Percentiles rank a stretch among this genome's conserved stretches.
These are phyloP conservation scores for Macropodus opercularis DNA, from an alignment of 2,797 vertebrate genomes.

Conservation along the genomic window DNA sequence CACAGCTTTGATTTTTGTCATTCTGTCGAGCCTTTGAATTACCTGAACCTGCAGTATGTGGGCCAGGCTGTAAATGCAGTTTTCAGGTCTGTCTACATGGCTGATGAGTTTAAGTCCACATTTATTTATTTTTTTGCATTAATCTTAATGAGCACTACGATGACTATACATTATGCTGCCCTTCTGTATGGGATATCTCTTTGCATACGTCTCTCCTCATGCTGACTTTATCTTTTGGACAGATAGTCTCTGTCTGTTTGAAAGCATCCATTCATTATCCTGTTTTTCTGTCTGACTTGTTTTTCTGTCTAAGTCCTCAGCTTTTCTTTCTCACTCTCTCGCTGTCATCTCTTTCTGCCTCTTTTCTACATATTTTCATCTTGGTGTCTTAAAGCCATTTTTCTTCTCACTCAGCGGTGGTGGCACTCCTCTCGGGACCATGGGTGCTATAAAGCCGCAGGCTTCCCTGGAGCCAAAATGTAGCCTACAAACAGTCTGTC, in stretches of 20 bases:
- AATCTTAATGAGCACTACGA: constrained; percentile 35
- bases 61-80: constrained; percentile 45
- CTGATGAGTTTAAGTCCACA: constrained; percentile 33
- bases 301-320: constrained; percentile 10
- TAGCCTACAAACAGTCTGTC: constrained; percentile 78
- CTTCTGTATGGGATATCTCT: background rate
- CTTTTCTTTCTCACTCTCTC: constrained; percentile 6
- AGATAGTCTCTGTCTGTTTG: constrained; percentile 51
- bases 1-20: constrained; percentile 79
- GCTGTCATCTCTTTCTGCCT: constrained; percentile 24
- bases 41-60: constrained; percentile 70
- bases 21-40: constrained; percentile 71
- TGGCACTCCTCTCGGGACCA: constrained; percentile 72
- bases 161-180: constrained; percentile 22
- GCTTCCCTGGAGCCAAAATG: constrained; percentile 79
- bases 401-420: constrained; percentile 67
- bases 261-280: constrained; percentile 29
- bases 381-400: constrained; percentile 73
- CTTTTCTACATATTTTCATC: constrained; percentile 60
- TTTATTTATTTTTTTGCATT: constrained; percentile 19
- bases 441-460: constrained; percentile 73
- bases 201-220: constrained; percentile 5
- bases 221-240: constrained; percentile 50
- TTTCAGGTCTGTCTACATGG: constrained; percentile 38
- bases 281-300: constrained; percentile 2